phyloP scores from a whole-genome alignment of 2,888 invertebrate genomes.

The Plagodis pulveraria region DNA sequence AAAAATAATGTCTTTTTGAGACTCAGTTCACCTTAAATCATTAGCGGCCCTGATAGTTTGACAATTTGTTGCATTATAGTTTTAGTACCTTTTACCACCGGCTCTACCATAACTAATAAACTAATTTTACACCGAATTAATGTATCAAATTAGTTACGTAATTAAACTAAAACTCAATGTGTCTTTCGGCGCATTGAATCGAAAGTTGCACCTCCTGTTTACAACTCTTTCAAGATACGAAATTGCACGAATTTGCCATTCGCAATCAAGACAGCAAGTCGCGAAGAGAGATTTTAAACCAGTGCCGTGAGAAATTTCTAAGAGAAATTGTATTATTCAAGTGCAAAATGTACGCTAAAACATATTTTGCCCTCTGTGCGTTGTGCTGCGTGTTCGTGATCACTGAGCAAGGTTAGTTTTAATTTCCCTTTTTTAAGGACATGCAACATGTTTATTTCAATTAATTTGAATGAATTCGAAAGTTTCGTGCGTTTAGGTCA shows the following conservation, averaged over 20 bases:
- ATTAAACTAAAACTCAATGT: constrained; percentile 20
- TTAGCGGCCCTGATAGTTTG: not conserved
- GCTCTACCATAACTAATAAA: constrained; percentile 10
- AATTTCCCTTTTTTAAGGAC: too few species aligned
- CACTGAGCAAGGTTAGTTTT: constrained; percentile 22
- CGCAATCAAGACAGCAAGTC: constrained; percentile 16
- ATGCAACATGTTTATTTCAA: not conserved
- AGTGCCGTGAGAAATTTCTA: constrained; percentile 11
- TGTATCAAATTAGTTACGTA: constrained; percentile 5
- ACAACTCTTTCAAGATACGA: constrained; percentile 25
- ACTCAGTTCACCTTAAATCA: not conserved
- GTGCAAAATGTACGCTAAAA: constrained; percentile 12
- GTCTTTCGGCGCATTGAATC: constrained; percentile 26
- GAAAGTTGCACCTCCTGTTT: constrained; percentile 21
- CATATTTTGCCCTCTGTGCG: constrained; percentile 12
- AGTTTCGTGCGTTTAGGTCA: not conserved
- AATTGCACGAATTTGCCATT: constrained; percentile 30
- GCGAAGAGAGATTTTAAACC: constrained; percentile 8
- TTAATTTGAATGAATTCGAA: not conserved
- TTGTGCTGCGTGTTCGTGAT: constrained; percentile 14
- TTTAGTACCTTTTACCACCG: not conserved
- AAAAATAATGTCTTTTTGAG: too few species aligned
- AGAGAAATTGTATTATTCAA: not conserved
- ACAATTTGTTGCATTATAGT: not conserved
- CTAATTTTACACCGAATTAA: constrained; percentile 14